phyloP scores from a whole-genome alignment of 1,140 invertebrate species.

The Drosophila nikananu region DNA sequence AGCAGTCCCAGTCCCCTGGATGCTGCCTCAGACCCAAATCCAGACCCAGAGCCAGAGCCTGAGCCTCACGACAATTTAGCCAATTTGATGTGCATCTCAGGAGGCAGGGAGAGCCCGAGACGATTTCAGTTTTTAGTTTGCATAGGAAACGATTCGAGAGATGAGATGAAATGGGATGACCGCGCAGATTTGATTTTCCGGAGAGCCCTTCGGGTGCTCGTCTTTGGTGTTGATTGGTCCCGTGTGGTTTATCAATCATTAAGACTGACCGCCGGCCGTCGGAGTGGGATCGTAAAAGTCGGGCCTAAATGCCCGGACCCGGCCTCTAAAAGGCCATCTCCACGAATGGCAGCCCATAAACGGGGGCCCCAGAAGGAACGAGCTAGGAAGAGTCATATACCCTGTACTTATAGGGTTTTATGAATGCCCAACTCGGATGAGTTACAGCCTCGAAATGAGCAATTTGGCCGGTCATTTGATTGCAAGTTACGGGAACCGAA shows the following conservation, averaged over 20 bases:
- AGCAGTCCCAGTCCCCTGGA: constrained; percentile 29
- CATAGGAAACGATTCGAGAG: constrained; percentile 41
- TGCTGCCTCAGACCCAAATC: constrained; percentile 12
- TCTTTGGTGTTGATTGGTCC: constrained; percentile 72
- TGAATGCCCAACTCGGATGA: constrained; percentile 42
- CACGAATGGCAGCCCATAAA: constrained; percentile 63
- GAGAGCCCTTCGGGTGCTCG: constrained; percentile 30
- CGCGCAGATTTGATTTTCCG: constrained; percentile 54
- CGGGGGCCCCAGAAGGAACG: constrained; percentile 12
- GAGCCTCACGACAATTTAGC: constrained; percentile 73
- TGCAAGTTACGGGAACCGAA: constrained; percentile 29
- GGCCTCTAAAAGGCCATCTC: constrained; percentile 72
- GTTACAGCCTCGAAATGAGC: constrained; percentile 51
- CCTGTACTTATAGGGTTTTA: constrained; percentile 66
- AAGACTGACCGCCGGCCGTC: constrained; percentile 47
- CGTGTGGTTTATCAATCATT: constrained; percentile 81
- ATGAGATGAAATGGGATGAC: constrained; percentile 45
- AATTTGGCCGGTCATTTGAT: constrained; percentile 63
- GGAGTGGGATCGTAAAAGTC: constrained; percentile 54
- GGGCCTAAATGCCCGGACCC: constrained; percentile 50
- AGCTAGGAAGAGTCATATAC: constrained; percentile 13
- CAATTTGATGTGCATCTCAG: constrained; percentile 70
- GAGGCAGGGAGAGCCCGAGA: constrained; percentile 4
- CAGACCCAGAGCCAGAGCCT: constrained; percentile 12
- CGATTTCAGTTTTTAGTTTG: constrained; percentile 51